Base-by-base conservation (phyloP, 2,797 vertebrate species). In the Rhynchotus rufescens region DNA sequence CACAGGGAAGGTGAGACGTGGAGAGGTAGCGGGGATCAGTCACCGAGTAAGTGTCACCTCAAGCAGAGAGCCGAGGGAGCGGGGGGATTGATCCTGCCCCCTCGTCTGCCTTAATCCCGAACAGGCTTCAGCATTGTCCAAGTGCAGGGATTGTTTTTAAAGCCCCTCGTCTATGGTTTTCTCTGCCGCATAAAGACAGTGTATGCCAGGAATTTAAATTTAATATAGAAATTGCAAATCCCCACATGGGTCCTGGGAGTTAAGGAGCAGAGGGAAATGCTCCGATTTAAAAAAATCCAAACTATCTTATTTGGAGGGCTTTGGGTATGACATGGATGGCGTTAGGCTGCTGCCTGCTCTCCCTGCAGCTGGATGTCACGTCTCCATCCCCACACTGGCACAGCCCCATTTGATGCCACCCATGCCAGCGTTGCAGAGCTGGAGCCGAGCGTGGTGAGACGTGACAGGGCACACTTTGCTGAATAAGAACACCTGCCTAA, bases 361-460 rank as follows among this genome's bases (percentile, higher is more conserved):
- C 56, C 36, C 60, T 65, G 52, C 25, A 94, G 84, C 40, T 76
- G 80, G 92, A 77, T 56, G 38, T 88, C 85, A 49, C n/a, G 17
- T 94, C 77, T 95, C 90, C 77, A 90, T 93, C 89, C 89, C 91
- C 64, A 82, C 81, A 81, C 77, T 89, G 94, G 84, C 90, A 86
- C 57, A 80, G 89, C 74, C 51, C 52, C 87, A 54, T 94, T 96
- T 92, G 88, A 51, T 96, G 94, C 80, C 94, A 91, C 75, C 84
- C 91, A 49, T 95, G 86, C 91, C 91, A 87, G 75, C 68, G 80
- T 65, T 87, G 79, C 77, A 62, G 78, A 93, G 71, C 93, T 96
- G 92, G 92, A 93, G 92, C 93, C 87, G 93, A 94, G 90, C 85
- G 65, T 92, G 95, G 92, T 77, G 76, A 95, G 84, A 88, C 76